Evolutionary conservation across 2,888 invertebrate species (phyloP).

Genomic region (Polyommatus iphigenia): DNA sequence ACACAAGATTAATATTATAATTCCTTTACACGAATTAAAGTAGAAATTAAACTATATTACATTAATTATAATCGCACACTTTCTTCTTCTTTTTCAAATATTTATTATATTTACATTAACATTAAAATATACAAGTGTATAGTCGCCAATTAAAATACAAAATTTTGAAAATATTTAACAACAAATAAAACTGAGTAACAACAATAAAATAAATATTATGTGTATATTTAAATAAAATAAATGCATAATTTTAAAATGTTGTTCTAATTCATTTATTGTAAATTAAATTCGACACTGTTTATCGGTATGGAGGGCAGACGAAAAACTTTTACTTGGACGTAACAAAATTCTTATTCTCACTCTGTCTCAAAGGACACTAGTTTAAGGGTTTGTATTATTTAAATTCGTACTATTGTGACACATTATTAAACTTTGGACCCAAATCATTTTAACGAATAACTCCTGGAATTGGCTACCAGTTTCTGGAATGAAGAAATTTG

Average conservation of each 20-base stretch:
- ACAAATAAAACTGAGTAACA: background rate
- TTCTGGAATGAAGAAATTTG: conserved; percentile 10
- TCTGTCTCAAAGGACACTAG: background rate
- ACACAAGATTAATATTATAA: too few species aligned
- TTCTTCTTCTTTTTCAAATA: background rate
- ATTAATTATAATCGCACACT: conserved; percentile 3
- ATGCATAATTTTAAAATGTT: background rate
- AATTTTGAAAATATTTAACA: background rate
- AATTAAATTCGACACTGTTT: background rate
- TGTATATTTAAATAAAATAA: conserved; percentile 15
- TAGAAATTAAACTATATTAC: background rate
- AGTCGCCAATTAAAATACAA: background rate
- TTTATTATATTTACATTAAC: background rate
- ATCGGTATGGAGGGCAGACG: background rate
- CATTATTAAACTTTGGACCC: background rate
- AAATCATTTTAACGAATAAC: background rate
- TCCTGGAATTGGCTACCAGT: background rate
- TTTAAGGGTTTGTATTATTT: background rate
- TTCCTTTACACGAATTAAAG: too few species aligned
- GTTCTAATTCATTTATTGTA: too few species aligned
- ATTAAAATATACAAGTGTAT: background rate
- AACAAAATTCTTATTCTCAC: background rate
- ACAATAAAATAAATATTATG: background rate
- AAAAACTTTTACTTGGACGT: background rate
- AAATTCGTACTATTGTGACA: background rate